Evolutionary conservation across 2,113 vertebrate species (phyloP).

Genomic region (Zosterops pallidus): DNA sequence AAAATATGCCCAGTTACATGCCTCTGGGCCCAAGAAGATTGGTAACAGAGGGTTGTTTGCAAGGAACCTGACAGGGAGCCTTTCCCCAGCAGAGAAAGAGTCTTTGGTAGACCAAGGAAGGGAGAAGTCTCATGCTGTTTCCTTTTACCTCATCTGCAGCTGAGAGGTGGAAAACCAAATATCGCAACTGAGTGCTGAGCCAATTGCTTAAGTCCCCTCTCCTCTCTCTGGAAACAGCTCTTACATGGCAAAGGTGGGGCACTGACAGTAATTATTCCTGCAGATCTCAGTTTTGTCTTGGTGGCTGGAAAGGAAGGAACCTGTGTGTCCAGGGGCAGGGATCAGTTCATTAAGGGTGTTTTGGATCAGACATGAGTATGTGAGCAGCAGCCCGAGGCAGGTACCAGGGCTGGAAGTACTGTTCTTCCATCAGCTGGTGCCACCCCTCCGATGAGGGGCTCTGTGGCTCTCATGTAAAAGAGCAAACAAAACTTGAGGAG

Average conservation of each 20-base stretch:
- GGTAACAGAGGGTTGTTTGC: background rate
- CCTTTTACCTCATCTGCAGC: background rate
- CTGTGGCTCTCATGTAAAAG: background rate
- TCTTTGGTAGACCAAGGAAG: background rate
- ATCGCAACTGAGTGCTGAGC: background rate
- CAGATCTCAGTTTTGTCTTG: background rate
- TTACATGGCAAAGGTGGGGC: fast-evolving
- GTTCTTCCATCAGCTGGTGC: background rate
- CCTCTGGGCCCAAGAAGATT: background rate
- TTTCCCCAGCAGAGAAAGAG: background rate
- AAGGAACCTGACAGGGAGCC: background rate
- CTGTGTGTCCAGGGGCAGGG: background rate
- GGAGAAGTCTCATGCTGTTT: background rate
- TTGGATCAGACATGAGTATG: background rate
- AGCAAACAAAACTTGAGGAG: background rate
- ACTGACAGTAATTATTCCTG: background rate
- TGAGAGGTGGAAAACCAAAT: background rate
- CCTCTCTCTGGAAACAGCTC: background rate
- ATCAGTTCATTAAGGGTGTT: background rate
- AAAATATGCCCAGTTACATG: background rate
- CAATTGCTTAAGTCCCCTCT: background rate
- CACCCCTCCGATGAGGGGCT: fast-evolving
- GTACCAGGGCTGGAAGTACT: background rate
- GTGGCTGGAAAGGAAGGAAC: background rate
- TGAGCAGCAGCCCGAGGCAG: background rate